A percentile compares a stretch with the other conserved stretches of the same genome.
phyloP scores from a whole-genome alignment of 1,140 invertebrate genomes.

The Drosophila funebris region DNA sequence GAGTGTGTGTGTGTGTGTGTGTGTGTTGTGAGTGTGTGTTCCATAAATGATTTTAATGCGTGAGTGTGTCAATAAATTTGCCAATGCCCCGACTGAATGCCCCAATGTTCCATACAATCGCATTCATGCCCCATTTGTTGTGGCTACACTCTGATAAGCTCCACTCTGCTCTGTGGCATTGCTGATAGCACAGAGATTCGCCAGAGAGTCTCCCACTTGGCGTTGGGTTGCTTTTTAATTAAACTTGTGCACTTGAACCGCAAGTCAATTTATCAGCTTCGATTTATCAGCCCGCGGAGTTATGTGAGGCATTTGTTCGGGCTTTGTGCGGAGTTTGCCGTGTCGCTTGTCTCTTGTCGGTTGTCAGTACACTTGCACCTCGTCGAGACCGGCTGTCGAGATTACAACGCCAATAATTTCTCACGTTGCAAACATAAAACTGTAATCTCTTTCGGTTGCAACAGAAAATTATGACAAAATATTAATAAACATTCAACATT shows the following conservation, averaged over 20 bases:
- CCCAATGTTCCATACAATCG: conserved; percentile 5
- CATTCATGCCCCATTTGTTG: conserved; percentile 49
- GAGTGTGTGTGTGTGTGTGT: background rate
- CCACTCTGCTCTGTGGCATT: background rate
- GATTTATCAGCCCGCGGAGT: conserved; percentile 45
- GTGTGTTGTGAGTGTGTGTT: conserved; percentile 20
- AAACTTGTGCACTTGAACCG: conserved; percentile 74
- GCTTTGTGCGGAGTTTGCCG: conserved; percentile 24
- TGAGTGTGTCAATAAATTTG: conserved; percentile 76
- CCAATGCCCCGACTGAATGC: conserved; percentile 31
- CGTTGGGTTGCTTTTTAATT: conserved; percentile 50
- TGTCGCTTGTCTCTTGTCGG: conserved; percentile 20
- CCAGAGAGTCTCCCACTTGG: background rate
- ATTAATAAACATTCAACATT: conserved; percentile 73
- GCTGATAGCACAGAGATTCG: conserved; percentile 20
- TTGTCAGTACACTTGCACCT: conserved; percentile 14
- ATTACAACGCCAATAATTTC: conserved; percentile 70
- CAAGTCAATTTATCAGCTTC: conserved; percentile 41
- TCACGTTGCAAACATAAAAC: conserved; percentile 60
- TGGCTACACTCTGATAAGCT: conserved; percentile 32
- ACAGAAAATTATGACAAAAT: conserved; percentile 77
- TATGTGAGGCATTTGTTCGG: conserved; percentile 43
- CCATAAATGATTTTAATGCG: conserved; percentile 68
- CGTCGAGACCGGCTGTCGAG: conserved; percentile 35
- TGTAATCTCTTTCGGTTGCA: conserved; percentile 44